phyloP scores from a whole-genome alignment of 2,888 invertebrate genomes.

The Pecten maximus region DNA sequence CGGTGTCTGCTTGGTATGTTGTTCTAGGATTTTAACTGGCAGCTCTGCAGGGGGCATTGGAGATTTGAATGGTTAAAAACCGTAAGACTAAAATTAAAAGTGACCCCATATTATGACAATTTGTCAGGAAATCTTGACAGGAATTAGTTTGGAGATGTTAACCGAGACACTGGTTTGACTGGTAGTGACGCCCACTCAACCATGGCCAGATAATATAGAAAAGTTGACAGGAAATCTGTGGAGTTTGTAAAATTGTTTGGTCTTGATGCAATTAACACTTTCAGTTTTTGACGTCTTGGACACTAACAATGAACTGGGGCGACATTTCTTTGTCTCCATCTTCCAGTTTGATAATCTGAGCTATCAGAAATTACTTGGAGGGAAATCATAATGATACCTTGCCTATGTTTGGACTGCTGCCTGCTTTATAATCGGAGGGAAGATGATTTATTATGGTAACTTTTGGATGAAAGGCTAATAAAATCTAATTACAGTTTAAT shows the following conservation, averaged over 20 bases:
- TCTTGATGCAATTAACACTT: conserved; percentile 5
- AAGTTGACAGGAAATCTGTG: neutral
- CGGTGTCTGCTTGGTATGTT: neutral
- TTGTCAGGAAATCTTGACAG: neutral
- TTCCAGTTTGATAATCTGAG: conserved; percentile 11
- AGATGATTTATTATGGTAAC: neutral
- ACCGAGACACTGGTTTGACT: neutral
- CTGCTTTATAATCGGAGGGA: neutral
- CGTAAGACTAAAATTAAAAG: neutral
- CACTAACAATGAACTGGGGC: neutral
- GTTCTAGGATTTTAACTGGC: neutral
- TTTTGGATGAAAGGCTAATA: neutral
- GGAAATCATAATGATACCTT: neutral
- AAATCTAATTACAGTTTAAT: conserved; percentile 33
- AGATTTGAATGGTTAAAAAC: neutral
- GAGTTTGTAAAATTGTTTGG: neutral
- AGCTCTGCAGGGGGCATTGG: neutral
- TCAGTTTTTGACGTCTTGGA: conserved; percentile 21
- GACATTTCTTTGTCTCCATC: neutral
- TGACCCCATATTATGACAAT: conserved; percentile 33
- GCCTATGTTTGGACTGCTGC: neutral
- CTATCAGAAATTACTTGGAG: neutral
- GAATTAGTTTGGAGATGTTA: neutral
- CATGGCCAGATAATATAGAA: neutral
- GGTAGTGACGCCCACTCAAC: neutral